Evolutionary conservation across 2,797 vertebrate genomes (phyloP).

Genomic region (Hipposideros larvatus): DNA sequence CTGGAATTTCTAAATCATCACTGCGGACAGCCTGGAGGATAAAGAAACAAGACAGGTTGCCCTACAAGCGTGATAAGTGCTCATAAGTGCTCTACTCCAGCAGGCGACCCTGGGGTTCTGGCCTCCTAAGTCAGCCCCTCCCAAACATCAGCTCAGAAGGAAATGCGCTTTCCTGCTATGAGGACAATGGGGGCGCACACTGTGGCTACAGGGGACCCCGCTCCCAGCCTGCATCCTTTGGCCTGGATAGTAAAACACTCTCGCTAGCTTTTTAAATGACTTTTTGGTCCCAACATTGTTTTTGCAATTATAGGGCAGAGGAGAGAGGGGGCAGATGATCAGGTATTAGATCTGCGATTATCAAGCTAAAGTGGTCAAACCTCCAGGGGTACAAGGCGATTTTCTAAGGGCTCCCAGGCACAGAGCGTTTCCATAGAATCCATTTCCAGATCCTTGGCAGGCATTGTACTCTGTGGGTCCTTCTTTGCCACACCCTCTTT

Average conservation of each 20-base stretch:
- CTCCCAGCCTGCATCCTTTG: neutral
- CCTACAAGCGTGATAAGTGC: neutral
- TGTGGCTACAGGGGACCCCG: fast-evolving
- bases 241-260: neutral
- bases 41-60: conserved; percentile 35
- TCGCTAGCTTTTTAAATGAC: neutral
- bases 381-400: fast-evolving
- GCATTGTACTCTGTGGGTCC: neutral
- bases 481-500: neutral
- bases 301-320: neutral
- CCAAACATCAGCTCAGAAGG: neutral
- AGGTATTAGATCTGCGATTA: neutral
- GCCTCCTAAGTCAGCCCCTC: neutral
- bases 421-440: neutral
- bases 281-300: neutral
- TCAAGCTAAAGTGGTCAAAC: neutral
- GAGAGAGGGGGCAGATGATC: neutral
- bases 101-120: neutral
- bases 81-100: neutral
- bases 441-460: neutral
- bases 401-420: neutral
- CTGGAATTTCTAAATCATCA: conserved; percentile 77
- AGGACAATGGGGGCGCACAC: fast-evolving
- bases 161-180: neutral
- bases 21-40: conserved; percentile 44